Base-by-base conservation (phyloP, 1,140 invertebrate genomes). In the Eumaeus atala region DNA sequence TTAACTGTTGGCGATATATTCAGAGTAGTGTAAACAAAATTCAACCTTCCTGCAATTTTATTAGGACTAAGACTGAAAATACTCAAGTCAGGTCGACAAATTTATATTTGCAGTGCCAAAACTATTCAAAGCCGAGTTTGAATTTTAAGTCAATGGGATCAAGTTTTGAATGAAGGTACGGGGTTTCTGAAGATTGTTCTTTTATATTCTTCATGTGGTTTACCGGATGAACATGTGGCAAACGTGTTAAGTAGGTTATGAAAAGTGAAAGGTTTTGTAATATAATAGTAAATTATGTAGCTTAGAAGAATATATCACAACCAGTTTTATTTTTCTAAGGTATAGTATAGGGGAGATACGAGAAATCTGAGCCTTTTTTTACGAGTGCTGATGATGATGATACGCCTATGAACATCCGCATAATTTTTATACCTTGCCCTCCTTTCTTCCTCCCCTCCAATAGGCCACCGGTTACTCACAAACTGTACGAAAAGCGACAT, bases 181-280 rank as follows among this genome's bases (percentile, higher is more conserved):
- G 12, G 7, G 6, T 6, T 0, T 44, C 2, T 9, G 40, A 17
- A 11, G 40, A 44, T 14, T 44, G 17, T 44, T 44, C 40, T 44
- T 16, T 44, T 44, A 16, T 44, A 54, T 59, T 56, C 59, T 60
- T 65, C 53, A 58, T 61, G 61, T 66, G 51, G 58, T 58, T 64
- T 61, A 56, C 51, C 48, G 52, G 53, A 57, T 58, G 61, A 56
- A 48, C 61, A 62, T 62, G 66, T 63, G 61, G 61, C 55, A 54
- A 58, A 54, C 38, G 54, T 53, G 55, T 49, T 61, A 72, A 70
- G 59, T 72, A 56, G 70, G 70, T 61, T 70, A 66, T 67, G 59
- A 70, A 72, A 66, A 72, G 70, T 67, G 67, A 70, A 72, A 72
- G 64, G 64, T 72, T 69, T 50, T 62, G 64, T 66, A 72, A 72